Evolutionary conservation across 2,797 vertebrate species (phyloP).

Genomic region (Catamblyrhynchus diadema): DNA sequence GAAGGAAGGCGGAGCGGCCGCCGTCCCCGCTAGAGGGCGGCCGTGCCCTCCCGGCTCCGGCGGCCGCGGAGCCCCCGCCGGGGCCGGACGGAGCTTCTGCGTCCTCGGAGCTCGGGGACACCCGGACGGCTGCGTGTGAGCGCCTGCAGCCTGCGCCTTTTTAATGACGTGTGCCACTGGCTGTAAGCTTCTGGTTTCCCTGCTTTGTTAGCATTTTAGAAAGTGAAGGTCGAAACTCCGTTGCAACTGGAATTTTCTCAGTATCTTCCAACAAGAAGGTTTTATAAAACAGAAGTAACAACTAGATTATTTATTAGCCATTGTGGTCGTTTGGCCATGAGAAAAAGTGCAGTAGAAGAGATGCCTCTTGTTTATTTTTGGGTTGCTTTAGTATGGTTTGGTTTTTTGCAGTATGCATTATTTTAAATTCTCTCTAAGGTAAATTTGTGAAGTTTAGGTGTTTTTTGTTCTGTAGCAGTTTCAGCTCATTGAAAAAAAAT

Average conservation of each 20-base stretch:
- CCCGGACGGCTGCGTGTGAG: fast-evolving
- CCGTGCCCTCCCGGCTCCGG: not conserved
- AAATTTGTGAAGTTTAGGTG: not conserved
- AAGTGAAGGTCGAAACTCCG: not conserved
- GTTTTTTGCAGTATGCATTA: not conserved
- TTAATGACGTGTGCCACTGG: fast-evolving
- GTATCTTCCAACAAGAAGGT: not conserved
- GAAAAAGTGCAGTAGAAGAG: not conserved
- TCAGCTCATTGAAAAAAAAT: not conserved
- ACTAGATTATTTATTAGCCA: not conserved
- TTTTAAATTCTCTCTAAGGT: not conserved
- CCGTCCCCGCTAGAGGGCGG: not conserved
- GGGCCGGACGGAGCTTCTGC: fast-evolving
- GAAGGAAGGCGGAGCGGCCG: not conserved
- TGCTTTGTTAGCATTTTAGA: not conserved
- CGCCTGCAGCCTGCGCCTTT: fast-evolving
- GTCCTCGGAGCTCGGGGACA: fast-evolving
- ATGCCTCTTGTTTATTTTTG: not conserved
- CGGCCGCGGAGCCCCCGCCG: not conserved
- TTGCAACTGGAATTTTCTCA: not conserved
- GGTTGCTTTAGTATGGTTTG: not conserved
- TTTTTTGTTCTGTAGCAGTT: not conserved
- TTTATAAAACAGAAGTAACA: not conserved
- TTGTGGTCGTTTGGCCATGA: not conserved
- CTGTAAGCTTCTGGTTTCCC: not conserved